Evolutionary conservation across 2,888 invertebrate species (phyloP).

Genomic region (Eueremaeus valkanovi): DNA sequence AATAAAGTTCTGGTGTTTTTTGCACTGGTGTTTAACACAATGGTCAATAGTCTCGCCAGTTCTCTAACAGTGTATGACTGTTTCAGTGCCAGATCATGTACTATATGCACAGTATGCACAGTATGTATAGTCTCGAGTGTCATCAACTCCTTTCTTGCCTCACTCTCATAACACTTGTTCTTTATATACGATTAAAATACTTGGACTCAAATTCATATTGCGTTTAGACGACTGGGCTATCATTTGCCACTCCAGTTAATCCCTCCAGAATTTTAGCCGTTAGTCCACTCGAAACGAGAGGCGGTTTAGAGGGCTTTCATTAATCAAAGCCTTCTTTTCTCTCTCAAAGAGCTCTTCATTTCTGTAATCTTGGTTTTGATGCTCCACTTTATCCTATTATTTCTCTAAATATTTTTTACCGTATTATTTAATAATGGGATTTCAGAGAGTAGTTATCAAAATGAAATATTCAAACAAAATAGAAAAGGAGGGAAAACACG

Average conservation of each 20-base stretch:
- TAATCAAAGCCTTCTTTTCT: neutral
- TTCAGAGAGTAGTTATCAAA: neutral
- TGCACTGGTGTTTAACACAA: constrained; percentile 9
- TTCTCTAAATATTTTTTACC: constrained; percentile 31
- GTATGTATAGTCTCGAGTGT: neutral
- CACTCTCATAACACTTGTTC: constrained; percentile 16
- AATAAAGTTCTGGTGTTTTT: neutral
- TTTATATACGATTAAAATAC: constrained; percentile 23
- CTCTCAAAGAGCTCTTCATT: neutral
- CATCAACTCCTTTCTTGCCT: constrained; percentile 20
- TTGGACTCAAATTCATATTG: neutral
- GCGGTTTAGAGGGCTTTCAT: neutral
- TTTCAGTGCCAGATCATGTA: neutral
- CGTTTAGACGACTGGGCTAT: neutral
- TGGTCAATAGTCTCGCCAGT: constrained; percentile 15
- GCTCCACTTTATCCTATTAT: neutral
- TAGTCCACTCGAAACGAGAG: neutral
- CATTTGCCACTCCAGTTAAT: constrained; percentile 32
- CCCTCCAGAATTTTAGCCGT: neutral
- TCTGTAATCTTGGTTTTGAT: neutral
- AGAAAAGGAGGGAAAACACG: neutral
- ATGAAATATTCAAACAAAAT: neutral
- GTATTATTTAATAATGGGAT: constrained; percentile 20
- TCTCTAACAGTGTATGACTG: neutral
- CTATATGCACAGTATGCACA: neutral